A percentile compares a stretch with the other conserved stretches of the same genome.
These are phyloP conservation scores for Phyllotis vaccarum DNA, from an alignment of 2,797 vertebrate genomes.

Conservation along the genomic window DNA sequence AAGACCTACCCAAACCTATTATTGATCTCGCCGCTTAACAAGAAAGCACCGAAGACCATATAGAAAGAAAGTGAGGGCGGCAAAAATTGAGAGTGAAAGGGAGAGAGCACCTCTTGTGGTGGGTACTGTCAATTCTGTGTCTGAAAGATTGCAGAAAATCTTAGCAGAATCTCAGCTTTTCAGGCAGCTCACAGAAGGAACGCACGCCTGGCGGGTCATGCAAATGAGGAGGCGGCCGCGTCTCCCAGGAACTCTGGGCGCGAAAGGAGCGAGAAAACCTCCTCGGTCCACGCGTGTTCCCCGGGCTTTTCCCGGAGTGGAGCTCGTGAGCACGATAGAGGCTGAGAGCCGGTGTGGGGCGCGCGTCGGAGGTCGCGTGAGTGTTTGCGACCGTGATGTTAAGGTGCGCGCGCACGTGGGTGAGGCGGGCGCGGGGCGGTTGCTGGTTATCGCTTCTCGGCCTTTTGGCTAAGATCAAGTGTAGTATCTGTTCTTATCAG, in stretches of 20 bases:
- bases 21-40: too few relatives aligned
- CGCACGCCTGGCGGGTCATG: background rate
- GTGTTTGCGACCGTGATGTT: fast-evolving
- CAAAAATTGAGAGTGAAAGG: background rate
- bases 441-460: background rate
- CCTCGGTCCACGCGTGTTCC: fast-evolving
- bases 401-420: background rate
- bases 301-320: fast-evolving
- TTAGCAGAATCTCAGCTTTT: too few relatives aligned
- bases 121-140: background rate
- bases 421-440: fast-evolving
- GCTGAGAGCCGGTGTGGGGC: fast-evolving
- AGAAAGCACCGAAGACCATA: too few relatives aligned
- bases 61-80: background rate
- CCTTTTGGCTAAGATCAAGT: conserved; percentile 31
- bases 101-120: background rate
- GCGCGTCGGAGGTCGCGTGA: fast-evolving
- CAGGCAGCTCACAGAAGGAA: background rate
- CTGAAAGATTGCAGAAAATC: background rate
- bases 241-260: background rate
- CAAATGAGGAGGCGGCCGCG: background rate
- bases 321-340: fast-evolving
- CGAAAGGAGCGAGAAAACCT: background rate
- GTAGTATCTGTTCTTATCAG: conserved; percentile 3
- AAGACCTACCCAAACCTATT: too few relatives aligned